phyloP scores from a whole-genome alignment of 1,140 invertebrate genomes.

The Palaemon carinicauda region DNA sequence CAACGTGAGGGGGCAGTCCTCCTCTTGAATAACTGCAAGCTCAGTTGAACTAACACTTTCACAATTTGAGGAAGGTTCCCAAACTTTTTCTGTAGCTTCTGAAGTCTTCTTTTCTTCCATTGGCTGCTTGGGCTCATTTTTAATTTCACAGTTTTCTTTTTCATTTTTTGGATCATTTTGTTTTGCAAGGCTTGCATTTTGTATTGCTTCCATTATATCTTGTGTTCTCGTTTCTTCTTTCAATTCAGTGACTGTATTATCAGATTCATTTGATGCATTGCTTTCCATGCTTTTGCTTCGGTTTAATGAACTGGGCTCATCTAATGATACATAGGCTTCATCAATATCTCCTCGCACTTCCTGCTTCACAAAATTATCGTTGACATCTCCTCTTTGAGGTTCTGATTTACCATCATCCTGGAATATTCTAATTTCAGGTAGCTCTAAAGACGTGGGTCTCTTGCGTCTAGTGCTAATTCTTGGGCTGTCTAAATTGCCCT shows the following conservation, averaged over 20 bases:
- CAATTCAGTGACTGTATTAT: not conserved
- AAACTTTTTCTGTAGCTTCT: not conserved
- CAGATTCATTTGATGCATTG: not conserved
- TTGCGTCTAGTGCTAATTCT: slow-evolving; percentile 3
- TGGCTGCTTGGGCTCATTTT: not conserved
- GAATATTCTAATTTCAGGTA: slow-evolving; percentile 41
- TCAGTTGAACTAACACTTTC: slow-evolving; percentile 1
- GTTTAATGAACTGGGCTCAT: slow-evolving; percentile 9
- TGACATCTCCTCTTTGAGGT: not conserved
- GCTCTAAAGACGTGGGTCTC: slow-evolving; percentile 27
- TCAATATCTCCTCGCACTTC: slow-evolving; percentile 15
- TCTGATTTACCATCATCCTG: not conserved
- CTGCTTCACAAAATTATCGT: slow-evolving; percentile 20
- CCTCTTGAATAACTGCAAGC: slow-evolving; percentile 23
- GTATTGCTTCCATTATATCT: not conserved
- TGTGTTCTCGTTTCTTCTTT: not conserved
- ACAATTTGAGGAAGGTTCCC: slow-evolving; percentile 6
- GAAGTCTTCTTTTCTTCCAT: not conserved
- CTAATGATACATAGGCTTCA: slow-evolving; percentile 37
- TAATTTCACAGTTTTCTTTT: not conserved
- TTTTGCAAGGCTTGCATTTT: not conserved
- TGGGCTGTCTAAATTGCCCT: slow-evolving; percentile 45
- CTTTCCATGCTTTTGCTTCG: not conserved
- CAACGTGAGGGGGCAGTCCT: not conserved
- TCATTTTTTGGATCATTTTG: no score